phyloP scores from a whole-genome alignment of 2,888 invertebrate species.

The Archips crataeganus region DNA sequence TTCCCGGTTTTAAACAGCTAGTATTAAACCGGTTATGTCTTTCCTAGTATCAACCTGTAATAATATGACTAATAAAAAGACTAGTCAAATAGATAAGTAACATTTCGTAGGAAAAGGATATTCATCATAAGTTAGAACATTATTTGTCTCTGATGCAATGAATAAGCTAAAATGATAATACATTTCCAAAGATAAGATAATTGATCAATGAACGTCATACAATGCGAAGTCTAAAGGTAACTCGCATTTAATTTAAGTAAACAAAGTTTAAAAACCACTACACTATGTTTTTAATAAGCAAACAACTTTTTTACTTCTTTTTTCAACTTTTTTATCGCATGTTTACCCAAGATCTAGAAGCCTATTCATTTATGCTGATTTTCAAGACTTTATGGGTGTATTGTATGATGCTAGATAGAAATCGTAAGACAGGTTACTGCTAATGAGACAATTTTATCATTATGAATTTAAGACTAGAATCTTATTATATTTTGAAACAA shows the following conservation, averaged over 20 bases:
- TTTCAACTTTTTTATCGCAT: too few species aligned
- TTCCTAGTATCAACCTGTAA: not conserved
- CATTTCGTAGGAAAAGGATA: not conserved
- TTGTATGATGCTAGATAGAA: too few species aligned
- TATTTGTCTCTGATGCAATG: constrained; percentile 4
- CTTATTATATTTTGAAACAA: too few species aligned
- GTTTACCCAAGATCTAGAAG: not conserved
- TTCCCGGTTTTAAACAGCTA: not conserved
- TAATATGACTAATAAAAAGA: not conserved
- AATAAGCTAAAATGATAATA: constrained; percentile 9
- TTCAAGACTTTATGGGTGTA: too few species aligned
- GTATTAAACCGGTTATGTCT: not conserved
- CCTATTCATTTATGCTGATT: not conserved
- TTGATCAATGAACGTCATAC: not conserved
- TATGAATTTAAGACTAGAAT: too few species aligned
- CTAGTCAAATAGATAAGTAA: not conserved
- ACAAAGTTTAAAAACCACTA: not conserved
- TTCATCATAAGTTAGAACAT: not conserved
- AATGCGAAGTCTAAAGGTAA: not conserved
- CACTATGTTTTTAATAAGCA: not conserved
- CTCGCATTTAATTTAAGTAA: not conserved
- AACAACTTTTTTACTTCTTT: not conserved
- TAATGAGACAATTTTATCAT: too few species aligned
- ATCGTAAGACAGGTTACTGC: too few species aligned
- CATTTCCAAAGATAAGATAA: not conserved